Evolutionary conservation across 2,113 vertebrate species (phyloP).

Genomic region (Helogale parvula): DNA sequence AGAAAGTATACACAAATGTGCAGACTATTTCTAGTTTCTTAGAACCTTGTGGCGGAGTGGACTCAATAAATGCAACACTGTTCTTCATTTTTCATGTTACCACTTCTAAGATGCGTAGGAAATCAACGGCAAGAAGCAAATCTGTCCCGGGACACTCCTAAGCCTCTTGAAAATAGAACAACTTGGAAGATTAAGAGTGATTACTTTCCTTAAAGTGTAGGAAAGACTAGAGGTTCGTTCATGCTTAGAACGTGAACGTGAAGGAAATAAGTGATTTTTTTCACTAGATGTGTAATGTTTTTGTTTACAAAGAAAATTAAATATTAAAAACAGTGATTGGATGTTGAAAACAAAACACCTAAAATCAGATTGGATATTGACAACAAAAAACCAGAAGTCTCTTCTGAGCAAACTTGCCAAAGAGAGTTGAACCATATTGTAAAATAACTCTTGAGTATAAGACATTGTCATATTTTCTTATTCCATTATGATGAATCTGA

Average conservation of each 20-base stretch:
- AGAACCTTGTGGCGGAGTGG: background rate
- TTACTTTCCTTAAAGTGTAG: background rate
- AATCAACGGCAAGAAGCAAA: background rate
- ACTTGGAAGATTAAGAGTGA: background rate
- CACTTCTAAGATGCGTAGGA: background rate
- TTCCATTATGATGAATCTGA: background rate
- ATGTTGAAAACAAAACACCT: background rate
- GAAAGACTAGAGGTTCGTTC: background rate
- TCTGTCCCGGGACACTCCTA: background rate
- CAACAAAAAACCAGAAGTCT: background rate
- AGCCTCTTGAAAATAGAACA: background rate
- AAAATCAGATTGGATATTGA: background rate
- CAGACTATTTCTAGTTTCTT: constrained; percentile 36
- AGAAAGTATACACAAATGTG: background rate
- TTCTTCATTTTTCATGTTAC: background rate
- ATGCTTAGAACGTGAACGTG: background rate
- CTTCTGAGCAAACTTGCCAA: background rate
- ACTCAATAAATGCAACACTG: background rate
- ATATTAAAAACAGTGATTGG: background rate
- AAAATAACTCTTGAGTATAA: background rate
- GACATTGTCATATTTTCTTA: background rate
- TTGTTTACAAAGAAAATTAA: background rate
- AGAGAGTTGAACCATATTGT: constrained; percentile 1
- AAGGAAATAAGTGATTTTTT: background rate
- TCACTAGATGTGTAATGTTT: background rate